Evolutionary conservation across 1,140 invertebrate species (phyloP), one percentile per base, ranked within the genome.

Genomic region (Ruditapes philippinarum): DNA sequence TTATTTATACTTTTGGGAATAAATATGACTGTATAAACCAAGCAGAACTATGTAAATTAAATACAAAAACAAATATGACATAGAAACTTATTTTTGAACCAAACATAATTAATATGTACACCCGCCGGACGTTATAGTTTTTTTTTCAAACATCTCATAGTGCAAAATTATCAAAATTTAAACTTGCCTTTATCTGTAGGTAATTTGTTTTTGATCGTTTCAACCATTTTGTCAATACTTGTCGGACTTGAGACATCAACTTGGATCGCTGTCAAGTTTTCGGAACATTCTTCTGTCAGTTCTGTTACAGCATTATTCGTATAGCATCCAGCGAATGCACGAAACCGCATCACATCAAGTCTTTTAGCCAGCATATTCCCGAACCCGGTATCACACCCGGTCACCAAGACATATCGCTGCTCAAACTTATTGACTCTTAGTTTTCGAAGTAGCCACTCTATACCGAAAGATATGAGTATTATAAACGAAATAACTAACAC

Each of bases 301-400:
- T 91, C 51, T 31, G 68, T 22, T 0, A 45, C 54, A 12, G 89
- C 91, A 25, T 89, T 70, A 45, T 92, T 62, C 4, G 91, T 92
- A 0, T 92, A 82, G 70, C 93, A 94, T 0, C 95, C 96, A 31
- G 96, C 96, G 90, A 96, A 95, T 0, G 96, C 96, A 78, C 94
- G 89, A 73, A 96, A 95, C 3, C 96, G 96, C 22, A 94, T 65
- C 25, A 84, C 36, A 73, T 96, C 94, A 36, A 96, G 92, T 38
- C 92, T 73, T 31, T 94, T 88, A n/a, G 96, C 95, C 2, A 96
- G 88, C 25, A 93, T 73, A 42, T 94, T 76, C 28, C 96, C 96
- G 83, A 96, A 96, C 17, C 96, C 96, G 3, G 94, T 94, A 89
- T 96, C 96, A 91, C 96, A 96, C 2, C 96, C 96, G 70, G 94